Evolutionary conservation across 2,888 invertebrate species (phyloP).

Genomic region (Agrotis segetum): DNA sequence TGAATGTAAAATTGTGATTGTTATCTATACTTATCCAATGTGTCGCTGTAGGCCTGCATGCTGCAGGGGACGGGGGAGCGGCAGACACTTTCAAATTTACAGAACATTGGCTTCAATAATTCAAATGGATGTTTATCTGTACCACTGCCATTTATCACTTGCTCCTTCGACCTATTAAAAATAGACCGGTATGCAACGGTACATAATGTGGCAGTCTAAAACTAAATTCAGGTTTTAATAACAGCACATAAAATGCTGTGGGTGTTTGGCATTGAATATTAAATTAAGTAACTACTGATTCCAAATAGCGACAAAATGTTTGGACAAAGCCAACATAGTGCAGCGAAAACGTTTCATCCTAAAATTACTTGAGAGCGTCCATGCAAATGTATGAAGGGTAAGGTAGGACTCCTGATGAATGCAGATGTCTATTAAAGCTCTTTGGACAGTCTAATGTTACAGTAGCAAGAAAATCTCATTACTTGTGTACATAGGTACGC

Average conservation of each 20-base stretch:
- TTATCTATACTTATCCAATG: constrained; percentile 76
- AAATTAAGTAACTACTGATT: constrained; percentile 14
- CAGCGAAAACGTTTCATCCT: constrained; percentile 1
- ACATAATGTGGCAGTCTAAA: constrained; percentile 17
- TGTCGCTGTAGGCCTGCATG: constrained; percentile 56
- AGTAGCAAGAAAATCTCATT: constrained; percentile 72
- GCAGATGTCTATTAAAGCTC: constrained; percentile 61
- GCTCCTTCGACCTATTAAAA: constrained; percentile 41
- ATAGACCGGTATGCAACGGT: constrained; percentile 36
- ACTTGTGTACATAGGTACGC: constrained; percentile 70
- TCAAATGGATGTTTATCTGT: constrained; percentile 38
- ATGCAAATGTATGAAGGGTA: constrained; percentile 46
- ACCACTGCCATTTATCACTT: constrained; percentile 40
- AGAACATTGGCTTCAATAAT: constrained; percentile 36
- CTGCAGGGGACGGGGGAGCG: constrained; percentile 36
- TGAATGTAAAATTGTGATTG: constrained; percentile 86
- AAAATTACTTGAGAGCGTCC: constrained; percentile 30
- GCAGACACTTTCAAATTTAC: constrained; percentile 67
- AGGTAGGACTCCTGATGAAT: constrained; percentile 59
- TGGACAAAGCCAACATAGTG: constrained; percentile 6
- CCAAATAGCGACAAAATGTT: constrained; percentile 1
- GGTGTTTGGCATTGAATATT: constrained; percentile 46
- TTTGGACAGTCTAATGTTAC: constrained; percentile 59
- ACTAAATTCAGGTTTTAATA: constrained; percentile 47
- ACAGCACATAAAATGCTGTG: constrained; percentile 17